Evolutionary conservation across 1,140 invertebrate species (phyloP).

Genomic region (Rhyzopertha dominica): DNA sequence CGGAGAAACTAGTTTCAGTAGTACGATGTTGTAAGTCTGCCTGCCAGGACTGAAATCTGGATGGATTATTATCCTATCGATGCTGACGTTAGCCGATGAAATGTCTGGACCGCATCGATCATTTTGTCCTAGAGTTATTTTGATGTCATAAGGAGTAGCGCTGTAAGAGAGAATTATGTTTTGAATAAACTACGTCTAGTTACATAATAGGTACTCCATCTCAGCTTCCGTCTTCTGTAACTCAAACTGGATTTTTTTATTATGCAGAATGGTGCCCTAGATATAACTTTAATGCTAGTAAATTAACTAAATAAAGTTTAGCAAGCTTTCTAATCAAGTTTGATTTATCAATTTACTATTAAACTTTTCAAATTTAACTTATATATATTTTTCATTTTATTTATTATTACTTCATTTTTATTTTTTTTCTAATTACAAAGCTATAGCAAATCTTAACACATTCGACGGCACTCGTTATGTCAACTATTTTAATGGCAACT

Average conservation of each 20-base stretch:
- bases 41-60: constrained; percentile 51
- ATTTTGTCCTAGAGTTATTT: constrained; percentile 51
- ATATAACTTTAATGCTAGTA: background rate
- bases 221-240: background rate
- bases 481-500: too few relatives aligned
- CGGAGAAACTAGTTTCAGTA: constrained; percentile 51
- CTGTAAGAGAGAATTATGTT: constrained; percentile 31
- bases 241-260: background rate
- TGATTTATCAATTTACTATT: too few relatives aligned
- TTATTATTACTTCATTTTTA: too few relatives aligned
- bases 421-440: too few relatives aligned
- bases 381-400: too few relatives aligned
- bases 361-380: too few relatives aligned
- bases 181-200: background rate
- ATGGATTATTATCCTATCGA: constrained; percentile 47
- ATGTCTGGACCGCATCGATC: constrained; percentile 49
- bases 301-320: too few relatives aligned
- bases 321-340: too few relatives aligned
- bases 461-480: too few relatives aligned
- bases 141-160: constrained; percentile 46
- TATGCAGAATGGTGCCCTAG: background rate
- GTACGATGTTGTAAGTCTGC: constrained; percentile 54
- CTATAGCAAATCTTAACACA: too few relatives aligned
- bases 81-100: constrained; percentile 48
- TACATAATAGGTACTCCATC: background rate